Base-by-base conservation (phyloP, 2,797 vertebrate genomes). In the Merluccius polli region DNA sequence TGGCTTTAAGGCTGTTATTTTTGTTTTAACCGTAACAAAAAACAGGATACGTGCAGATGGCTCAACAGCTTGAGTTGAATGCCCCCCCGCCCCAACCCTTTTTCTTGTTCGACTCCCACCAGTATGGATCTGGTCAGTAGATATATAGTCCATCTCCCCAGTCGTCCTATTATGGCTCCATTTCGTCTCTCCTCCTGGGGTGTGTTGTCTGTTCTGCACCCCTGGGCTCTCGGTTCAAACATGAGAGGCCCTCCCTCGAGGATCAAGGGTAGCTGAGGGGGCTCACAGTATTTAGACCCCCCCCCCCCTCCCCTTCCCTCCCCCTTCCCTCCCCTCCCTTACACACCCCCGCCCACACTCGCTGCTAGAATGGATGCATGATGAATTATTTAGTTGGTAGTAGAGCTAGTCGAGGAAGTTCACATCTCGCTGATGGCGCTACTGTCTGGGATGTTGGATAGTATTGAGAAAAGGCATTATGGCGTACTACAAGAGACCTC, bases 321-420 rank as follows among this genome's bases (percentile, higher is more conserved):
- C 52, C 18, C 21, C 24, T 18, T 27, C 59, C 10, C 63, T 21
- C 79, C 63, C 65, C 65, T 30, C 65, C 29, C 65, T 27, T 27
- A 5, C 67, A 1, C 27, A 30, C 27, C 0, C 24, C 24, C 27
- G 1, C 65, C 2, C 65, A 30, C 65, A 68, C 65, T 21, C 29
- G 31, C 11, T 30, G 21, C 12, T 16, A 69, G 29, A 86, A 86
- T 87, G 77, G 83, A 89, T 79, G 72, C 41, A 1, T 12, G 1
- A 70, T 92, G 80, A 79, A 92, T 93, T 89, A 92, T 92, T 92
- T 81, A 92, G 30, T 70, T 32, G 44, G 35, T 63, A 4, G 72
- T 27, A 69, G 38, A 80, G 74, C 78, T 81, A 79, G 81, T 84
- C 81, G 78, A 79, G 78, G 78, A 80, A 77, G 68, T 78, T 81